Evolutionary conservation across 2,888 invertebrate species (phyloP).

Genomic region (Lacanobia wlatinum): DNA sequence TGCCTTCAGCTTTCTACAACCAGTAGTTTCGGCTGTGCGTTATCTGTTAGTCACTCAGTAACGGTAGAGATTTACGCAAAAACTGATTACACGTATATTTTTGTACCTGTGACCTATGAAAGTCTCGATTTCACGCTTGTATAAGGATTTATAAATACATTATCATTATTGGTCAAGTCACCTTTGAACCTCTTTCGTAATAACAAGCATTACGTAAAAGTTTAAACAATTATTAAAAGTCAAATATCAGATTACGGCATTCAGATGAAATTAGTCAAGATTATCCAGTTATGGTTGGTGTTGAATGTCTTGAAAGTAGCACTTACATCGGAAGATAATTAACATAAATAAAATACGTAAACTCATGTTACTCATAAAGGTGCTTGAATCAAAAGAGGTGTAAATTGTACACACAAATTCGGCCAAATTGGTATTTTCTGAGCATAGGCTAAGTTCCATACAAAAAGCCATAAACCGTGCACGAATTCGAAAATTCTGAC

Average conservation of each 20-base stretch:
- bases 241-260: constrained; percentile 53
- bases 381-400: too few relatives aligned
- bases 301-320: constrained; percentile 33
- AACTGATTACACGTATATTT: neutral
- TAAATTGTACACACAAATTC: too few relatives aligned
- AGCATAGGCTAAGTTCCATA: too few relatives aligned
- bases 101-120: constrained; percentile 8
- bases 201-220: constrained; percentile 26
- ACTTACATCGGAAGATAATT: constrained; percentile 9
- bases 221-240: constrained; percentile 45
- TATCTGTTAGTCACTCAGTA: too few relatives aligned
- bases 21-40: too few relatives aligned
- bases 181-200: constrained; percentile 53
- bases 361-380: too few relatives aligned
- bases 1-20: too few relatives aligned
- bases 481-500: neutral
- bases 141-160: constrained; percentile 8
- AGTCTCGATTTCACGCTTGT: constrained; percentile 14
- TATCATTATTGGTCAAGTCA: constrained; percentile 32
- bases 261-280: constrained; percentile 47
- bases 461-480: too few relatives aligned
- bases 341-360: neutral
- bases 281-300: constrained; percentile 37
- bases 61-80: too few relatives aligned
- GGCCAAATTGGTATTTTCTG: too few relatives aligned